phyloP scores from a whole-genome alignment of 2,797 vertebrate species.

The Pseudomugil gertrudae region DNA sequence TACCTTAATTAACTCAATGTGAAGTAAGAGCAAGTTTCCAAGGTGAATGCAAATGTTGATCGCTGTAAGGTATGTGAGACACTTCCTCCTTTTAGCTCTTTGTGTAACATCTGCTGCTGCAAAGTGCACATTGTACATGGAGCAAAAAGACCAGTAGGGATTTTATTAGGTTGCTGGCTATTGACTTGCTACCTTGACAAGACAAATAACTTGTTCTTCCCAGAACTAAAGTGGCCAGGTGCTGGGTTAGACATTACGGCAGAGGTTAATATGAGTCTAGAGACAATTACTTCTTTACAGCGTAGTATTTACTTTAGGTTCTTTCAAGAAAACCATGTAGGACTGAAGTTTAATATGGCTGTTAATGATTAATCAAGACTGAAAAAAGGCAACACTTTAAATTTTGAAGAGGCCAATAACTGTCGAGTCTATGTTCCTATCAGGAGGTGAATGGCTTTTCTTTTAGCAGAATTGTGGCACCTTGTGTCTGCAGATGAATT shows the following conservation, averaged over 20 bases:
- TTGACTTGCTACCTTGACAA: slow-evolving; percentile 50
- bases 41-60: slow-evolving; percentile 67
- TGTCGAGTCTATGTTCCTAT: slow-evolving; percentile 41
- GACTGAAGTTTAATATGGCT: slow-evolving; percentile 40
- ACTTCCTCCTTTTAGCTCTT: slow-evolving; percentile 1
- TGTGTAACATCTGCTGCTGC: slow-evolving; percentile 35
- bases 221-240: slow-evolving; percentile 25
- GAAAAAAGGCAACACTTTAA: not conserved
- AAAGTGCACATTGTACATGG: slow-evolving; percentile 29
- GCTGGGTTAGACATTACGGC: slow-evolving; percentile 54
- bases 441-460: slow-evolving; percentile 9
- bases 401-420: slow-evolving; percentile 14
- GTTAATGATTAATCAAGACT: not conserved
- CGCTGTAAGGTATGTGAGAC: slow-evolving; percentile 42
- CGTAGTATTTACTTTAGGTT: slow-evolving; percentile 34
- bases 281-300: slow-evolving; percentile 33
- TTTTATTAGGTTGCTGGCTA: slow-evolving; percentile 46
- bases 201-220: slow-evolving; percentile 39
- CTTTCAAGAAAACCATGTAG: slow-evolving; percentile 32
- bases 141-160: slow-evolving; percentile 15
- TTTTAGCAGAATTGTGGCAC: slow-evolving; percentile 24
- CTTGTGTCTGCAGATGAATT: slow-evolving; percentile 39
- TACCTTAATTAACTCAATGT: slow-evolving; percentile 74
- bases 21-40: slow-evolving; percentile 69
- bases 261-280: slow-evolving; percentile 40